phyloP scores from a whole-genome alignment of 2,113 vertebrate genomes.

The Craseonycteris thonglongyai region DNA sequence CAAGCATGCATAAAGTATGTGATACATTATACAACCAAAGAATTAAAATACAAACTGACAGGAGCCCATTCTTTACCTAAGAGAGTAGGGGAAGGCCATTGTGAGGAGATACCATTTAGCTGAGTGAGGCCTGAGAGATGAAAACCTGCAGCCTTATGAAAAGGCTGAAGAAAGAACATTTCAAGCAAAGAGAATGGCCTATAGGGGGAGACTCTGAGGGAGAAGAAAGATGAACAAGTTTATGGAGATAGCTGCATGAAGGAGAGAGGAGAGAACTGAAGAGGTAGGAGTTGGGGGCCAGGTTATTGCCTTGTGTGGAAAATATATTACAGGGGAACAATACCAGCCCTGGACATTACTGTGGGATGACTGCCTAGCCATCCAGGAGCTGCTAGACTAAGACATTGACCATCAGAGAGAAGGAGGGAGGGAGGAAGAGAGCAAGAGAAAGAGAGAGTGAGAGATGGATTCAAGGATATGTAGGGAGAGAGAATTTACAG shows the following conservation, averaged over 20 bases:
- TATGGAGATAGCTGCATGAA: not conserved
- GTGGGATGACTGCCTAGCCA: no score
- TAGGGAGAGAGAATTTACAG: not conserved
- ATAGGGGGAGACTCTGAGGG: not conserved
- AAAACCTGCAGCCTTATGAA: not conserved
- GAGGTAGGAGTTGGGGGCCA: not conserved
- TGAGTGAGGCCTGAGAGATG: not conserved
- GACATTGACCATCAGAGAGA: not conserved
- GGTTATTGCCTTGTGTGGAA: not conserved
- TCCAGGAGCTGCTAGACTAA: not conserved
- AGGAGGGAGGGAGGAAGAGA: no score
- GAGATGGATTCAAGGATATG: no score
- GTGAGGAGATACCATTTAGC: not conserved
- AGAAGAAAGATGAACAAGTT: not conserved
- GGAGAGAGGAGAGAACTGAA: not conserved
- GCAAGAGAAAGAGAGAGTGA: not conserved
- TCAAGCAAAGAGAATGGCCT: not conserved
- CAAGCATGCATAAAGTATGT: not conserved
- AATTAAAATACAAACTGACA: not conserved
- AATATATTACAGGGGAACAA: not conserved
- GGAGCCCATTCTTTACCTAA: no score
- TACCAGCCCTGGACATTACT: accelerated
- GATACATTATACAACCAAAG: not conserved
- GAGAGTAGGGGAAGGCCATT: not conserved
- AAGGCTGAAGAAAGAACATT: not conserved